Conservation (phyloP, 2,797 vertebrate genomes). For the Glyptemys insculpta region DNA sequence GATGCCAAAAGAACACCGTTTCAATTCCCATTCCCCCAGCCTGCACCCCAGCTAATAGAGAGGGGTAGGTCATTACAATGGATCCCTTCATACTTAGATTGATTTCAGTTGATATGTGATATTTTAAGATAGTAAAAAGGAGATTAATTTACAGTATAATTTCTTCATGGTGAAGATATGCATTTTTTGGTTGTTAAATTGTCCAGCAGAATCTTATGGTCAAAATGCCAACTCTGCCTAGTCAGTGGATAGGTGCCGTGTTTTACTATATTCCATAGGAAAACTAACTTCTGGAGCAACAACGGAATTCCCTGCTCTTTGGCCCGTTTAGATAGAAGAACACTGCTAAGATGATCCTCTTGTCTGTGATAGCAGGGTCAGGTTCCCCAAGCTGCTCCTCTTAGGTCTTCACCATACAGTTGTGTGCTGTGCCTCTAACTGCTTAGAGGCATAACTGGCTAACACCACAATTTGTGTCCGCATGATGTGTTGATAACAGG, state of each 20-base stretch:
- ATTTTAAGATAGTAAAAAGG: background rate
- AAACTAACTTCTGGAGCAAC: accelerated
- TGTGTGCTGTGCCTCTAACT: background rate
- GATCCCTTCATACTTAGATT: background rate
- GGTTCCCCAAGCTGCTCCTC: background rate
- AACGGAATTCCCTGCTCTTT: background rate
- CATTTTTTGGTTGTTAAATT: background rate
- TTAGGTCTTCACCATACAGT: background rate
- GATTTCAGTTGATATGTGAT: background rate
- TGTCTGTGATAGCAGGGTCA: background rate
- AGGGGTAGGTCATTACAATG: background rate
- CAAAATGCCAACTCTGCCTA: background rate
- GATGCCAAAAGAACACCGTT: background rate
- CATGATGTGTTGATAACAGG: background rate
- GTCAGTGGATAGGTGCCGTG: background rate
- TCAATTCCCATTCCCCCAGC: background rate
- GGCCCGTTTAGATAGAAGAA: background rate
- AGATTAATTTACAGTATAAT: background rate
- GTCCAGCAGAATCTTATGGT: background rate
- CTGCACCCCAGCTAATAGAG: background rate
- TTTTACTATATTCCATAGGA: background rate
- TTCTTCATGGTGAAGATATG: background rate
- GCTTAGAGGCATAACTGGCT: background rate
- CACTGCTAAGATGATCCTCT: background rate
- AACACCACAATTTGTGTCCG: background rate